phyloP scores from a whole-genome alignment of 2,888 invertebrate species.

The Lordiphosa andalusiaca region DNA sequence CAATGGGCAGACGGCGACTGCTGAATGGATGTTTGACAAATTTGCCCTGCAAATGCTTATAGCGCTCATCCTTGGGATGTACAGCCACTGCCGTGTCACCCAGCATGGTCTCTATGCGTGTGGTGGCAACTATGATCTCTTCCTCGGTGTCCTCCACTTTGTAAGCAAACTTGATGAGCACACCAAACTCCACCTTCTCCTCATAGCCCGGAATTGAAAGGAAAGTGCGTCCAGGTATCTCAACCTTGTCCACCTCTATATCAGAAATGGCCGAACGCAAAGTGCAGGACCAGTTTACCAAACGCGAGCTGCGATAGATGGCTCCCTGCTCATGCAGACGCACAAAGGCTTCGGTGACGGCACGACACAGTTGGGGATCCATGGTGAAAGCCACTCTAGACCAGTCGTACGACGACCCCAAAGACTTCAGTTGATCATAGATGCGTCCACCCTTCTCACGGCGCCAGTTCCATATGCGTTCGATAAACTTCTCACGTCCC shows the following conservation, averaged over 20 bases:
- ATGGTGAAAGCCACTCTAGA: conserved; percentile 96
- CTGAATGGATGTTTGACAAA: conserved; percentile 93
- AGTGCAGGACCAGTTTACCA: conserved; percentile 99
- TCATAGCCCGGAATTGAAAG: conserved; percentile 90
- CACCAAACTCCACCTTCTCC: conserved; percentile 90
- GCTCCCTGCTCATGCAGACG: conserved; percentile 91
- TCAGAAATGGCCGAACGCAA: conserved; percentile 99
- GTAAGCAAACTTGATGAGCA: conserved; percentile 95
- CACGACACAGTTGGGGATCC: conserved; percentile 92
- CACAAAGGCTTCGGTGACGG: conserved; percentile 97
- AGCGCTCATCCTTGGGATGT: conserved; percentile 94
- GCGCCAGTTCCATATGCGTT: conserved; percentile 98
- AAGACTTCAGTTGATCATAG: conserved; percentile 89
- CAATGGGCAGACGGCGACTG: conserved; percentile 90
- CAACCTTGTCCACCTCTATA: conserved; percentile 98
- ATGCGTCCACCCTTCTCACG: conserved; percentile 88
- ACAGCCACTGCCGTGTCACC: conserved; percentile 99
- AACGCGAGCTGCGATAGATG: conserved; percentile 95
- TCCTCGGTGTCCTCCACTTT: conserved; percentile 84
- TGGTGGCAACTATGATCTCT: conserved; percentile 96
- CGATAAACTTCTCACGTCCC: conserved; percentile 95
- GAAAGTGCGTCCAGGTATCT: conserved; percentile 91
- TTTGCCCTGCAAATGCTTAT: conserved; percentile 90
- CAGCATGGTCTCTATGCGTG: conserved; percentile 98
- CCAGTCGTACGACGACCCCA: conserved; percentile 98